These are phyloP conservation scores for Plectropomus leopardus DNA, from an alignment of 2,113 vertebrate genomes.

Conservation along the genomic window DNA sequence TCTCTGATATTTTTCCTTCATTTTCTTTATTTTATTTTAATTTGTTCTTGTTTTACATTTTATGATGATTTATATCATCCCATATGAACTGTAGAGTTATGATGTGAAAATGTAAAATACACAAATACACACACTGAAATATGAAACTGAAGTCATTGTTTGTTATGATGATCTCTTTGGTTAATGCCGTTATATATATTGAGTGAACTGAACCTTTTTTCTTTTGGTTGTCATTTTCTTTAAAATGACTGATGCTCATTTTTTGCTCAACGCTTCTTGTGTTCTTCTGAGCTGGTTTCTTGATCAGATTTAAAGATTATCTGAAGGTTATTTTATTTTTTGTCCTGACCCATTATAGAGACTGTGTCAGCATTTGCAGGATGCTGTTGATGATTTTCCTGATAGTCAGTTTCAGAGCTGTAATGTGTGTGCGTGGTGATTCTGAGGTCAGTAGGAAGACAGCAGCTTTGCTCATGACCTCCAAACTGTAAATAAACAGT, in stretches of 20 bases:
- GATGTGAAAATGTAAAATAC: neutral
- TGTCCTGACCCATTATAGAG: too few species aligned
- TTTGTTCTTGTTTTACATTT: neutral
- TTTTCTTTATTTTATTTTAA: too few species aligned
- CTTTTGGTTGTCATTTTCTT: neutral
- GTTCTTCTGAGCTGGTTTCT: neutral
- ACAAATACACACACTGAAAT: neutral
- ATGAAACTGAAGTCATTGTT: neutral
- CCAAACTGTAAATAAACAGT: neutral
- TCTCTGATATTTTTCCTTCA: too few species aligned
- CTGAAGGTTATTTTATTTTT: too few species aligned
- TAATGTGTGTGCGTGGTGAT: too few species aligned
- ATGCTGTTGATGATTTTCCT: too few species aligned
- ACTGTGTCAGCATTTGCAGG: too few species aligned
- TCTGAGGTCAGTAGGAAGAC: neutral
- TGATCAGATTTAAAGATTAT: neutral
- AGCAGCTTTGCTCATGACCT: too few species aligned
- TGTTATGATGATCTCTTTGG: slow-evolving; percentile 1
- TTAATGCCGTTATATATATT: neutral
- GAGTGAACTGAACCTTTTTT: neutral
- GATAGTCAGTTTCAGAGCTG: neutral
- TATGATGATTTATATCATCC: neutral
- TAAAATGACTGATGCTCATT: neutral
- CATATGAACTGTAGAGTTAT: neutral
- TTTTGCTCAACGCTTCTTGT: neutral